These are phyloP conservation scores for Gymnocypris eckloni DNA, from an alignment of 2,797 vertebrate genomes.

Conservation along the genomic window DNA sequence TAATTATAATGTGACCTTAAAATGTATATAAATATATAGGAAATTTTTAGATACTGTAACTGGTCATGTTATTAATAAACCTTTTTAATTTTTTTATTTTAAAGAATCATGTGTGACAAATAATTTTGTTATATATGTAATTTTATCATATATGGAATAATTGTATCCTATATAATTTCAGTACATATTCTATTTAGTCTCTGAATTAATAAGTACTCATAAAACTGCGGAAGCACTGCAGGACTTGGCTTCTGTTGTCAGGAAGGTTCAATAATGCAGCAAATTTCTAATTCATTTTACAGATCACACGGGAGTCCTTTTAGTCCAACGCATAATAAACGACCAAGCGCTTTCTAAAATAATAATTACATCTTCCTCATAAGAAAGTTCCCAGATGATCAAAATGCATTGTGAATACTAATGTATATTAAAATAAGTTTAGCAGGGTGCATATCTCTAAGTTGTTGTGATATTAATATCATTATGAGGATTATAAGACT, in stretches of 20 bases:
- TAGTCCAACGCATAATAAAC: neutral
- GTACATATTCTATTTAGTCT: neutral
- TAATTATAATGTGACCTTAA: neutral
- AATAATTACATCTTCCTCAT: neutral
- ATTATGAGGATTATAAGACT: neutral
- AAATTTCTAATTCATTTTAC: constrained; percentile 23
- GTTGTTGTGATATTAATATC: neutral
- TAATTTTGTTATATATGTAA: too few species aligned
- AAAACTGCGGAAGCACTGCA: neutral
- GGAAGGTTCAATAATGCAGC: constrained; percentile 27
- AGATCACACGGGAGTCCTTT: neutral
- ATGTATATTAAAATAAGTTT: neutral
- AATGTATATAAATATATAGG: neutral
- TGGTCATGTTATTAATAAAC: neutral
- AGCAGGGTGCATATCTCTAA: neutral
- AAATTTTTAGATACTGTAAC: neutral
- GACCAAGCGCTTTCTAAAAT: neutral
- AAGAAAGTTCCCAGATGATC: neutral
- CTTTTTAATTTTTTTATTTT: neutral
- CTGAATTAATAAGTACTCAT: neutral
- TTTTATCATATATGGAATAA: neutral
- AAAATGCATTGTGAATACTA: neutral
- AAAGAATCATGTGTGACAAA: neutral
- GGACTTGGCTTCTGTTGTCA: neutral
- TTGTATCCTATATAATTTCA: neutral